Evolutionary conservation across 2,113 vertebrate species (phyloP).

Genomic region (Odocoileus virginianus): DNA sequence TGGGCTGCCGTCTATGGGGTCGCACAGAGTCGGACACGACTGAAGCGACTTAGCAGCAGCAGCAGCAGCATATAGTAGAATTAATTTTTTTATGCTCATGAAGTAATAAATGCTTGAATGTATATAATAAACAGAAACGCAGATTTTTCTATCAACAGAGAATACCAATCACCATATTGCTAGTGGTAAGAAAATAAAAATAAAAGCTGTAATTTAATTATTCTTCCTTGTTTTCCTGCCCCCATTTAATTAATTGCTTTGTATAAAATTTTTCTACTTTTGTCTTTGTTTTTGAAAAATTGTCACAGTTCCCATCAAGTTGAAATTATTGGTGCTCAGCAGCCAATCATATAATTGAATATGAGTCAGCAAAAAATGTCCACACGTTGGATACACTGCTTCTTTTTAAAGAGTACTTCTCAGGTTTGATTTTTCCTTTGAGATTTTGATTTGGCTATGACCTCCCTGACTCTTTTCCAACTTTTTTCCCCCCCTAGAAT

Average conservation of each 20-base stretch:
- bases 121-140: neutral
- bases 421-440: neutral
- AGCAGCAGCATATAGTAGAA: neutral
- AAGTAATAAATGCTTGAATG: neutral
- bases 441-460: slow-evolving; percentile 22
- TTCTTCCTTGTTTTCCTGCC: neutral
- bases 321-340: neutral
- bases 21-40: neutral
- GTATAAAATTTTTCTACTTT: neutral
- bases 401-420: neutral
- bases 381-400: neutral
- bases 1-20: too few species aligned
- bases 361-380: neutral
- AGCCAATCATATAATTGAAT: neutral
- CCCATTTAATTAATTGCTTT: neutral
- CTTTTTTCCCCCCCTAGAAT: slow-evolving; percentile 5
- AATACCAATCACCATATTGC: neutral
- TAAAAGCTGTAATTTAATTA: neutral
- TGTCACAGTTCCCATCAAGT: neutral
- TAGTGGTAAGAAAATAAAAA: neutral
- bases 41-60: neutral
- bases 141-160: neutral
- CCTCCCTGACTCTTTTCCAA: neutral
- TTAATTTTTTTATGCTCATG: neutral
- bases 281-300: neutral